Base-by-base conservation (phyloP, 2,113 vertebrate species). In the Todiramphus saurophagus region DNA sequence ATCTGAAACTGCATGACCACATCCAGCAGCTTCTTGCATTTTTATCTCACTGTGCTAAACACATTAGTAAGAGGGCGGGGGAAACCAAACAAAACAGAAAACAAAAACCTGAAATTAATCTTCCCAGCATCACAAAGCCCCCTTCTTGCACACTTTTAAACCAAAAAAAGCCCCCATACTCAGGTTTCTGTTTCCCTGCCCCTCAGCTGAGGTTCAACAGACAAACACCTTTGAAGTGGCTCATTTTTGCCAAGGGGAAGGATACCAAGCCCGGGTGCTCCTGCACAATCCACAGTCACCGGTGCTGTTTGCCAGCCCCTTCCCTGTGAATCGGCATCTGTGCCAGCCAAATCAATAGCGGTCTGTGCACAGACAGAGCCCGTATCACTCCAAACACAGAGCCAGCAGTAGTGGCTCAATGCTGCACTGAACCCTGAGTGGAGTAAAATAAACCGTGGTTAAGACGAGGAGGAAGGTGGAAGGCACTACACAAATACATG, bases 21-120 rank as follows among this genome's bases (percentile, higher is more conserved):
- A 78, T n/a, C 33, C 78, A 89, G 53, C n/a, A 64, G 84, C 59
- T 48, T 80, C 76, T 35, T 69, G n/a, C 23, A 67, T 86, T 88
- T 90, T 83, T 24, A 74, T 88, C 79, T 62, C 33, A 51, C 30
- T 35, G 72, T 75, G 69, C 64, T 62, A 78, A 90, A 90, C 16
- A 9, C 41, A 31, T 13, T 27, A 16, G 21, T 5, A 23, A 35
- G 48, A 2, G 9, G 3, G 25, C 3, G 2, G 11, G 39, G 6
- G 25, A 13, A 16, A 11, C 24, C 23, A 17, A 30, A 55, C 7
- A 64, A 67, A 70, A 85, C 24, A 41, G 2, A 11, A 20, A 30
- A 55, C 7, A 64, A 67, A 70, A 85, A 33, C 31, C 28, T 76
- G 64, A 94, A 92, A 94, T 88, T 55, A 75, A 90, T 90, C 93